A percentile compares a stretch with the other conserved stretches of the same genome.
phyloP scores from a whole-genome alignment of 2,888 invertebrate species.

The Agrotis clavis region DNA sequence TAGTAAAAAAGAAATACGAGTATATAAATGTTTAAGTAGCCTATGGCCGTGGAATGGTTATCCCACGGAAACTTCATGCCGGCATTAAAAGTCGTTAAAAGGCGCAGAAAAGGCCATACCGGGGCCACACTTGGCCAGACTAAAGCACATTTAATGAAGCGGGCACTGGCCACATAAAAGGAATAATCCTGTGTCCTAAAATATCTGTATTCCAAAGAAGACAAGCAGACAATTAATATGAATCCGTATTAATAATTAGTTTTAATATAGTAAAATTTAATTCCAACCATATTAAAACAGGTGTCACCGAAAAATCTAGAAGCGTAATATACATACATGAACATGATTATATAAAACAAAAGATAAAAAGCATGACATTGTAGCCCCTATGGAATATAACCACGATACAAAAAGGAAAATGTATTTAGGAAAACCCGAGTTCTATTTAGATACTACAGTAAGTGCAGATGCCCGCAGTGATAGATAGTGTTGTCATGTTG shows the following conservation, averaged over 20 bases:
- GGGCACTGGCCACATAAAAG: too few species aligned
- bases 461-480: slow-evolving; percentile 24
- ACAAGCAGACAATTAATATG: too few species aligned
- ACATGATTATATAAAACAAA: slow-evolving; percentile 15
- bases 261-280: background rate
- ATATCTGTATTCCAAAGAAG: too few species aligned
- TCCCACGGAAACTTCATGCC: too few species aligned
- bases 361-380: slow-evolving; percentile 25
- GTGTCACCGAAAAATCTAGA: slow-evolving; percentile 18
- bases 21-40: too few species aligned
- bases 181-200: too few species aligned
- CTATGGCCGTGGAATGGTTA: too few species aligned
- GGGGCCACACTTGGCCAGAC: too few species aligned
- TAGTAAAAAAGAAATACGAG: slow-evolving; percentile 4
- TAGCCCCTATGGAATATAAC: slow-evolving; percentile 30
- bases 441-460: slow-evolving; percentile 26
- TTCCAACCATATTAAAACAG: slow-evolving; percentile 3
- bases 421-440: slow-evolving; percentile 7
- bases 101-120: too few species aligned
- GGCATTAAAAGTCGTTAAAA: too few species aligned
- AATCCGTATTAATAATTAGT: too few species aligned
- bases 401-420: slow-evolving; percentile 21
- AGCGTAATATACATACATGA: slow-evolving; percentile 14
- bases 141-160: too few species aligned
- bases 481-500: slow-evolving; percentile 33